Percentiles rank a stretch among this genome's conserved stretches.
These are phyloP conservation scores for Bergia sp. DNA, from an alignment of 92 coral and sea anemone species.

Conservation along the genomic window DNA sequence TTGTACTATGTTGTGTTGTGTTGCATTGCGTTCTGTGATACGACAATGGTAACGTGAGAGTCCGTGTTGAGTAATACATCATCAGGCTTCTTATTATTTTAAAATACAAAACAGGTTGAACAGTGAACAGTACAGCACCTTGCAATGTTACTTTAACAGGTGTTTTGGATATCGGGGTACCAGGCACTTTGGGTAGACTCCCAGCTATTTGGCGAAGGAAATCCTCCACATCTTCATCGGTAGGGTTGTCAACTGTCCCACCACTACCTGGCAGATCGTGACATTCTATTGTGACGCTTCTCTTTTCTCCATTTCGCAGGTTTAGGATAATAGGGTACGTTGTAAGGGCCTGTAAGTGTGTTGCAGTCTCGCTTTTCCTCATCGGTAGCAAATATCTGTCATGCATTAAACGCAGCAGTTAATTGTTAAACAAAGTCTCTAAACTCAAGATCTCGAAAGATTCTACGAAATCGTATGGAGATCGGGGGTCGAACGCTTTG, in stretches of 20 bases:
- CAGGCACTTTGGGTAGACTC: conserved; percentile 62
- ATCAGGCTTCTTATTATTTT: too few species aligned
- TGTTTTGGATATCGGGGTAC: conserved; percentile 71
- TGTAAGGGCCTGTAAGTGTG: conserved; percentile 71
- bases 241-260: conserved; percentile 58
- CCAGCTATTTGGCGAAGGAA: conserved; percentile 57
- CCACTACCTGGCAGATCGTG: conserved; percentile 21
- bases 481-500: too few species aligned
- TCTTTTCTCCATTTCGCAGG: background rate
- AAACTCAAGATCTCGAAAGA: too few species aligned
- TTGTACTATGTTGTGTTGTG: too few species aligned
- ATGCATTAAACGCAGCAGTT: too few species aligned
- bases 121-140: background rate
- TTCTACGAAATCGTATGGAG: too few species aligned
- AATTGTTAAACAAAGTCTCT: too few species aligned
- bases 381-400: conserved; percentile 69
- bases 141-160: conserved; percentile 76
- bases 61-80: too few species aligned
- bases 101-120: too few species aligned
- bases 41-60: too few species aligned
- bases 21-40: too few species aligned
- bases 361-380: conserved; percentile 70
- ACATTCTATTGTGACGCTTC: background rate
- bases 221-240: conserved; percentile 52
- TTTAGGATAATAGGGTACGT: conserved; percentile 68